These are phyloP conservation scores for Emydocephalus ijimae DNA, from an alignment of 2,113 vertebrate species.

Conservation along the genomic window DNA sequence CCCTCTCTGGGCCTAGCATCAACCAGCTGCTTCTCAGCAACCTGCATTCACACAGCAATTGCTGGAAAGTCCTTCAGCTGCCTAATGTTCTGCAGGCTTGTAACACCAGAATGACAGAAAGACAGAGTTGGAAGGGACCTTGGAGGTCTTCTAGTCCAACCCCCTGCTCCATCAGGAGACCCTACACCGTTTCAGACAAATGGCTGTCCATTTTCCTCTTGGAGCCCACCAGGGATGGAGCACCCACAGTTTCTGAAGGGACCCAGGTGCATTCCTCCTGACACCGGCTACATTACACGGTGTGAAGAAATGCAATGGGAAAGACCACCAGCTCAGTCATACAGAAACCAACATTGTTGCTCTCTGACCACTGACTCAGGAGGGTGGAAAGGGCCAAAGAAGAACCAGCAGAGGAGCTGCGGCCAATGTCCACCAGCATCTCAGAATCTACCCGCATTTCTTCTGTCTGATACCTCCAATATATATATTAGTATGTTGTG, in stretches of 20 bases:
- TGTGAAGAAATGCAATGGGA: neutral
- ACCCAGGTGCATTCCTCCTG: neutral
- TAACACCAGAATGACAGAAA: neutral
- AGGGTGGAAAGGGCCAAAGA: neutral
- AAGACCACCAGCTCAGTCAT: neutral
- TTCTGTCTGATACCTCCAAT: neutral
- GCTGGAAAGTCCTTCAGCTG: neutral
- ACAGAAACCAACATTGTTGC: neutral
- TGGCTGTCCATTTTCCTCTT: neutral
- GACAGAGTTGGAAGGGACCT: neutral
- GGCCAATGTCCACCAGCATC: neutral
- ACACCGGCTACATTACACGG: neutral
- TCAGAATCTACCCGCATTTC: neutral
- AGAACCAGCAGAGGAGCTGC: neutral
- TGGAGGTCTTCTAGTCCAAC: neutral
- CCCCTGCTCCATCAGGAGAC: neutral
- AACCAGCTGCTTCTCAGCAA: neutral
- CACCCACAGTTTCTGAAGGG: neutral
- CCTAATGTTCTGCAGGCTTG: neutral
- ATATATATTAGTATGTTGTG: fast-evolving
- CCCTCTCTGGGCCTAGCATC: neutral
- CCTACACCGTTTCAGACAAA: neutral
- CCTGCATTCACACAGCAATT: neutral
- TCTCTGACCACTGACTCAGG: neutral
- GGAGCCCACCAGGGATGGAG: neutral